Evolutionary conservation across 2,113 vertebrate species (phyloP).

Genomic region (Microtus pennsylvanicus): DNA sequence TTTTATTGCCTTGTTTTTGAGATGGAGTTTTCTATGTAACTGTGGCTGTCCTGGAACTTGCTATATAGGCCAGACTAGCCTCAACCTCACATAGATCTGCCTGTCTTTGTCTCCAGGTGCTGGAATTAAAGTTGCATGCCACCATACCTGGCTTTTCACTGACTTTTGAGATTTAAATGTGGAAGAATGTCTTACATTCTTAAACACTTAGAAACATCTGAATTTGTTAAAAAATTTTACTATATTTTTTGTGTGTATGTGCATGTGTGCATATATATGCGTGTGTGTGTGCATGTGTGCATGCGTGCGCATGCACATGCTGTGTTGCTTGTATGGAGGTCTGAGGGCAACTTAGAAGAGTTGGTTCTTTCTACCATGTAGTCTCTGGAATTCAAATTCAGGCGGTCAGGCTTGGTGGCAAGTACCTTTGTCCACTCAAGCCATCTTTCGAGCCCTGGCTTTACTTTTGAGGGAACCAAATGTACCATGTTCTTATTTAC

Average conservation of each 20-base stretch:
- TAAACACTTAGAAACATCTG: conserved; percentile 8
- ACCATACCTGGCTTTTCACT: conserved; percentile 1
- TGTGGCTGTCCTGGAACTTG: neutral
- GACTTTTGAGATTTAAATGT: conserved; percentile 47
- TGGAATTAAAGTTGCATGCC: neutral
- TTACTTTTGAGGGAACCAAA: conserved; percentile 44
- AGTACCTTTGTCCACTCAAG: neutral
- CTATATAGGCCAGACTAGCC: neutral
- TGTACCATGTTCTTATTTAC: conserved; percentile 72
- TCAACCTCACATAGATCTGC: neutral
- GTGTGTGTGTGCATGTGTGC: neutral
- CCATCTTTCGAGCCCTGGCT: neutral
- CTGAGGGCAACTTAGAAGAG: neutral
- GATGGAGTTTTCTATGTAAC: neutral
- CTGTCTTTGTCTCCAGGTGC: neutral
- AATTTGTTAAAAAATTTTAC: neutral
- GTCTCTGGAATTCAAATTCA: neutral
- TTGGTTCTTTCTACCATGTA: neutral
- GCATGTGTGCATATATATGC: neutral
- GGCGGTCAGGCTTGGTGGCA: neutral
- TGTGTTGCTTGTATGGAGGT: neutral
- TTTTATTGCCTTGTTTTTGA: conserved; percentile 5
- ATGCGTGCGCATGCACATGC: neutral
- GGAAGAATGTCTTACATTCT: neutral
- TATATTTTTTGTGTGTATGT: neutral